Percentiles rank a stretch among this genome's conserved stretches.
These are phyloP conservation scores for Zhuqinia jingwanae DNA, from an alignment of 2,888 invertebrate genomes.

Conservation along the genomic window DNA sequence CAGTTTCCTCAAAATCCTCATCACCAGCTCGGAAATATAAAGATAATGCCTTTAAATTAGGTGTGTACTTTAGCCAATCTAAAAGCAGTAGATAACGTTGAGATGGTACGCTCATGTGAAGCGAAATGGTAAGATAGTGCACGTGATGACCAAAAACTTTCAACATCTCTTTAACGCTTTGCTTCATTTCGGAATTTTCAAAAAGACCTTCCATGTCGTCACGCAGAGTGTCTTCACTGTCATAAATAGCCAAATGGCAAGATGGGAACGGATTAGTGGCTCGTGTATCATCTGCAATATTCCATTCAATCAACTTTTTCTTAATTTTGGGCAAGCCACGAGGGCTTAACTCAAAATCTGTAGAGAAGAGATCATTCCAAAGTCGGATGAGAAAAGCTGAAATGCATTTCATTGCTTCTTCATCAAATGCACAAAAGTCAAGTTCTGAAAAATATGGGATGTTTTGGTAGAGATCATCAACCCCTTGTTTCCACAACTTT, in stretches of 20 bases:
- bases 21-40: slow-evolving; percentile 6
- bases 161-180: background rate
- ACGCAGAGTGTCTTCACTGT: background rate
- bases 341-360: background rate
- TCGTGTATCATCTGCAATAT: background rate
- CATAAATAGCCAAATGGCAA: background rate
- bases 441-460: background rate
- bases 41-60: background rate
- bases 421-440: background rate
- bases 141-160: background rate
- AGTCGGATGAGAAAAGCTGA: background rate
- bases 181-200: background rate
- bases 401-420: background rate
- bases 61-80: background rate
- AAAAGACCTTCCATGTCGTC: background rate
- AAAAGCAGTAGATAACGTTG: background rate
- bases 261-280: background rate
- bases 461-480: slow-evolving; percentile 11
- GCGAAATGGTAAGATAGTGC: background rate
- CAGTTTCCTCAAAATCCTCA: slow-evolving; percentile 7
- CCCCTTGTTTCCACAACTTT: background rate
- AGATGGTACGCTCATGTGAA: background rate
- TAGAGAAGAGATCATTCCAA: slow-evolving; percentile 11
- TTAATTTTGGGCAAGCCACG: background rate
- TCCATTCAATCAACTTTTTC: background rate